Evolutionary conservation across 2,113 vertebrate genomes (phyloP).

Genomic region (Oreochromis spilurus): DNA sequence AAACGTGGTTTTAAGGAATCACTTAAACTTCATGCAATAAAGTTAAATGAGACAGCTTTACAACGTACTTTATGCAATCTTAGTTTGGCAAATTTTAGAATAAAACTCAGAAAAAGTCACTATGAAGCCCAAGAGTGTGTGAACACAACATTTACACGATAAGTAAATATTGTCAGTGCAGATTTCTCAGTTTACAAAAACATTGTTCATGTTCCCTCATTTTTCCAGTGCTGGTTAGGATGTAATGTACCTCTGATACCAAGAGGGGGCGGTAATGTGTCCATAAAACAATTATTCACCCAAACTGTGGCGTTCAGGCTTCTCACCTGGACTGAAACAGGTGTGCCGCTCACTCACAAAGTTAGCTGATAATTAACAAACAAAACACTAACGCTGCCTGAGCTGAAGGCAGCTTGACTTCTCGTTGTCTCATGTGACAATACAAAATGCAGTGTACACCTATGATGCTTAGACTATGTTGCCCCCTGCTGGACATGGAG

Average conservation of each 20-base stretch:
- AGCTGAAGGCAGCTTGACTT: not conserved
- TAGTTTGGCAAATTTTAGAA: not conserved
- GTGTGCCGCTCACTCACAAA: not conserved
- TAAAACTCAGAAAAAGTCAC: not conserved
- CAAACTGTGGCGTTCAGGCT: not conserved
- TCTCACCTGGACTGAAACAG: not conserved
- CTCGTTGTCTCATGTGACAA: not conserved
- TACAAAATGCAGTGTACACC: not conserved
- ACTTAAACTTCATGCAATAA: not conserved
- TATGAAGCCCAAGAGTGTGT: not conserved
- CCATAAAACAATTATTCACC: not conserved
- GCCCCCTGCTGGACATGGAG: not conserved
- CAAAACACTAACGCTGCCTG: accelerated
- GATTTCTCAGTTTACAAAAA: not conserved
- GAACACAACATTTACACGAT: not conserved
- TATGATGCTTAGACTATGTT: not conserved
- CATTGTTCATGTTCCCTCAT: not conserved
- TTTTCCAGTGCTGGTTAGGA: not conserved
- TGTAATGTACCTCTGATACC: not conserved
- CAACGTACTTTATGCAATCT: not conserved
- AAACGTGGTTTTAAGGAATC: not conserved
- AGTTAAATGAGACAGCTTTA: not conserved
- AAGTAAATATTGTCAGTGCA: not conserved
- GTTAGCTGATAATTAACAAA: not conserved
- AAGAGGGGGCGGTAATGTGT: not conserved